phyloP scores from a whole-genome alignment of 2,888 invertebrate genomes.

The Tuberolachnus salignus region DNA sequence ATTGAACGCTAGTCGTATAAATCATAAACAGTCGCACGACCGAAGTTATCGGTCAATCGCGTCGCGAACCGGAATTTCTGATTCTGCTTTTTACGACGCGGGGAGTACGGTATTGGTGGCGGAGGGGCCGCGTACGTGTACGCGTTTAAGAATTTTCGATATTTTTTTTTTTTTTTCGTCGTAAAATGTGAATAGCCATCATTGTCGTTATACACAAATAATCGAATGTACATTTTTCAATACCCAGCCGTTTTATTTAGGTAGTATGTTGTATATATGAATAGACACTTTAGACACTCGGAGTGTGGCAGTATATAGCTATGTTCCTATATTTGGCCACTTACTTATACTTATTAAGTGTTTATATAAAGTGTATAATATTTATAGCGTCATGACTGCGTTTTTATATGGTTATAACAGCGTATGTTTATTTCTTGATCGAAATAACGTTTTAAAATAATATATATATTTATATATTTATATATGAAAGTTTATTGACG shows the following conservation, averaged over 20 bases:
- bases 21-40: neutral
- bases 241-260: neutral
- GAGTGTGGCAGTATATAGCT: neutral
- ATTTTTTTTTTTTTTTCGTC: neutral
- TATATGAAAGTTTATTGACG: too few relatives aligned
- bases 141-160: neutral
- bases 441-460: too few relatives aligned
- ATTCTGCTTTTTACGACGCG: neutral
- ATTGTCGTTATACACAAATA: neutral
- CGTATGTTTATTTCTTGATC: neutral
- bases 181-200: neutral
- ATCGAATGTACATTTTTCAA: neutral
- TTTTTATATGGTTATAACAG: neutral
- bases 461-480: too few relatives aligned
- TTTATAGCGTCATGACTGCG: neutral
- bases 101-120: neutral
- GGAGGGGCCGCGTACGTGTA: neutral
- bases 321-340: too few relatives aligned
- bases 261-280: too few relatives aligned
- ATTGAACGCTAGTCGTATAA: slow-evolving; percentile 30
- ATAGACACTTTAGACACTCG: too few relatives aligned
- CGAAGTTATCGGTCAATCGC: slow-evolving; percentile 20
- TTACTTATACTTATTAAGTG: neutral
- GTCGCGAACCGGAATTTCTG: neutral
- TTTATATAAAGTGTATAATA: neutral